These are phyloP conservation scores for Acanthaster planci DNA, from an alignment of 35 echinoderm and acorn worm species.

Conservation along the genomic window DNA sequence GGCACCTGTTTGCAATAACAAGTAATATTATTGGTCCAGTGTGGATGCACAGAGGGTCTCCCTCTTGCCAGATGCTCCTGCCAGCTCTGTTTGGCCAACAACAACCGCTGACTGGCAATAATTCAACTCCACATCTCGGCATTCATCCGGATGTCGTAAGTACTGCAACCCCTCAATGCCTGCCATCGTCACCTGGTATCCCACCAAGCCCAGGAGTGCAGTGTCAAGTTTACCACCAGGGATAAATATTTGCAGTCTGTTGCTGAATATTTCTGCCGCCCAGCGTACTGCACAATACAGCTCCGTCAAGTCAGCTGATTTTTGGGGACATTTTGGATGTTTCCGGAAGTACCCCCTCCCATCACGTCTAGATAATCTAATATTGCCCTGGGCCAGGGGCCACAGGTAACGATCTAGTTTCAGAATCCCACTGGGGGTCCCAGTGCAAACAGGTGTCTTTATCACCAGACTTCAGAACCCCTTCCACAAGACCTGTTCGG, in stretches of 20 bases:
- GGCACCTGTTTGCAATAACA: neutral
- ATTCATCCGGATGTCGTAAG: slow-evolving; percentile 27
- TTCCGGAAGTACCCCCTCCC: slow-evolving; percentile 6
- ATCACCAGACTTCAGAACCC: neutral
- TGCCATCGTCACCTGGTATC: slow-evolving; percentile 2
- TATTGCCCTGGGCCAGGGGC: neutral
- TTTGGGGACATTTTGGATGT: neutral
- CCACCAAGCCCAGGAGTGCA: slow-evolving; percentile 7
- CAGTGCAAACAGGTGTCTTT: slow-evolving; percentile 12
- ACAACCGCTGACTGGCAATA: neutral
- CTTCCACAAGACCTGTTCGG: neutral
- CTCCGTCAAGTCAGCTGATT: neutral
- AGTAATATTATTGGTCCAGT: neutral
- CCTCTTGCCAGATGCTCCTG: too few relatives aligned
- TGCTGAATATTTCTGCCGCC: neutral
- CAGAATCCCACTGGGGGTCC: neutral
- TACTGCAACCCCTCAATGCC: neutral
- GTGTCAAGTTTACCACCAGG: neutral
- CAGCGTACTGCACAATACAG: too few relatives aligned
- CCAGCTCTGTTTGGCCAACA: too few relatives aligned
- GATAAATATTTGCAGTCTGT: slow-evolving; percentile 29
- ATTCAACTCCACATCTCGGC: neutral
- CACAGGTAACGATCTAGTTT: neutral
- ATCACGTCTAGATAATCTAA: slow-evolving; percentile 12
- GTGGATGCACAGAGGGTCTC: neutral